Percentiles rank a stretch among this genome's conserved stretches.
Conservation (phyloP, 2,888 invertebrate species). For the Drosophila formosana region DNA sequence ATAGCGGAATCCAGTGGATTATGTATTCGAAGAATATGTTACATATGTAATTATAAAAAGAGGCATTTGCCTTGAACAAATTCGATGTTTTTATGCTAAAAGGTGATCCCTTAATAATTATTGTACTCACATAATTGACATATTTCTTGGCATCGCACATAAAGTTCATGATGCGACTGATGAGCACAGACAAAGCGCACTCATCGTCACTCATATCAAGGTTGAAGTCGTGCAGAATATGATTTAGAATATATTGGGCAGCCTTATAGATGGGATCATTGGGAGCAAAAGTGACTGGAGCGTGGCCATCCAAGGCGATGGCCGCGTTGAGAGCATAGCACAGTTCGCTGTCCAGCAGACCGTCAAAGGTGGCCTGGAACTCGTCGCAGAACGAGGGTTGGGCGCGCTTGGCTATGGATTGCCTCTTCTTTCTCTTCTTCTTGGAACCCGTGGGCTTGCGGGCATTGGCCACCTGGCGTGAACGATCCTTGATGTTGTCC, state of each 20-base stretch:
- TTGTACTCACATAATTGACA: slow-evolving; percentile 75
- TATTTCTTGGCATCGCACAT: slow-evolving; percentile 79
- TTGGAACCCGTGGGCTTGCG: slow-evolving; percentile 34
- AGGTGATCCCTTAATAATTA: too few relatives aligned
- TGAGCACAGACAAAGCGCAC: slow-evolving; percentile 54
- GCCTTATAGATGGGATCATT: slow-evolving; percentile 82
- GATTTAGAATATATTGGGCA: slow-evolving; percentile 81
- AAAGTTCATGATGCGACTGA: slow-evolving; percentile 67
- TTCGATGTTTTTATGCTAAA: too few relatives aligned
- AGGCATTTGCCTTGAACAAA: too few relatives aligned
- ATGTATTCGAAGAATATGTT: too few relatives aligned
- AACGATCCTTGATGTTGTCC: slow-evolving; percentile 54
- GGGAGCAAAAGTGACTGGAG: slow-evolving; percentile 58
- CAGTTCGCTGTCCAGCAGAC: slow-evolving; percentile 75
- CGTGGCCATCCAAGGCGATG: slow-evolving; percentile 70
- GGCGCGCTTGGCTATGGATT: neutral
- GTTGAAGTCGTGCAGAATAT: slow-evolving; percentile 76
- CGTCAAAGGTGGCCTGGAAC: slow-evolving; percentile 70
- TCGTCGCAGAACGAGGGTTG: slow-evolving; percentile 58
- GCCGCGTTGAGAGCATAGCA: slow-evolving; percentile 80
- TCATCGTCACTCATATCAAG: slow-evolving; percentile 78
- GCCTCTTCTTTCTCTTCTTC: slow-evolving; percentile 38
- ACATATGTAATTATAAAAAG: too few relatives aligned
- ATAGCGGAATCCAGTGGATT: too few relatives aligned
- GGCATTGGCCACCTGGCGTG: slow-evolving; percentile 1